A percentile compares a stretch with the other conserved stretches of the same genome.
phyloP scores from a whole-genome alignment of 1,140 invertebrate genomes.

The Bombus cullumanus region DNA sequence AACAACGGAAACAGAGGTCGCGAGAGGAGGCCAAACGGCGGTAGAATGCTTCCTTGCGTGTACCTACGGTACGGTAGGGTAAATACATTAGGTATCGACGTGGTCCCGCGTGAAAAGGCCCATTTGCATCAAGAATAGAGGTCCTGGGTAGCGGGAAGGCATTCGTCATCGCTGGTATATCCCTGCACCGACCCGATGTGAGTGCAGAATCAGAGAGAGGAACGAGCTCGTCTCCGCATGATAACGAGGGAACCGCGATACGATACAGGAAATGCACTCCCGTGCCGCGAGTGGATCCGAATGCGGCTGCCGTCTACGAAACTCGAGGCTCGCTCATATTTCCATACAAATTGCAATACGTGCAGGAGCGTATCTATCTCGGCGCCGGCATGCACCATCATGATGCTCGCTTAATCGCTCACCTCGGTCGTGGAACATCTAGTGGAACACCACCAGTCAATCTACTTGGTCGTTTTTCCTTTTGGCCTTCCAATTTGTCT shows the following conservation, averaged over 20 bases:
- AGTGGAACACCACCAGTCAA: not conserved
- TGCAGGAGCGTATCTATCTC: constrained; percentile 17
- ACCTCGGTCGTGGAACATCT: constrained; percentile 3
- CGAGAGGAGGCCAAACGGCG: too few relatives aligned
- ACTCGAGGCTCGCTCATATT: constrained; percentile 42
- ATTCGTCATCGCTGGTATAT: constrained; percentile 57
- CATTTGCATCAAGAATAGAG: constrained; percentile 64
- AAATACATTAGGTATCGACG: constrained; percentile 64
- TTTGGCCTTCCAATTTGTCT: too few relatives aligned
- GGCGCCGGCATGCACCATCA: not conserved
- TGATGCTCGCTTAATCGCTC: constrained; percentile 14
- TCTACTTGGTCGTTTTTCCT: too few relatives aligned
- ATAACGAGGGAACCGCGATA: constrained; percentile 59
- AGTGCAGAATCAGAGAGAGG: not conserved
- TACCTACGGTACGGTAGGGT: constrained; percentile 32
- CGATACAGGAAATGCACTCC: constrained; percentile 59
- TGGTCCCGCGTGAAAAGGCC: constrained; percentile 57
- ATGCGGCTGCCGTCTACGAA: constrained; percentile 23
- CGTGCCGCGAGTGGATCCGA: constrained; percentile 30
- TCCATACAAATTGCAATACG: constrained; percentile 58
- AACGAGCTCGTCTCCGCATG: constrained; percentile 30
- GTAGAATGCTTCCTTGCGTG: constrained; percentile 1
- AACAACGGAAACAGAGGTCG: not conserved
- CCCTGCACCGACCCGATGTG: constrained; percentile 21
- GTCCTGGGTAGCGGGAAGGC: constrained; percentile 46